Conservation (phyloP, 2,113 vertebrate genomes). For the Thomomys bottae region DNA sequence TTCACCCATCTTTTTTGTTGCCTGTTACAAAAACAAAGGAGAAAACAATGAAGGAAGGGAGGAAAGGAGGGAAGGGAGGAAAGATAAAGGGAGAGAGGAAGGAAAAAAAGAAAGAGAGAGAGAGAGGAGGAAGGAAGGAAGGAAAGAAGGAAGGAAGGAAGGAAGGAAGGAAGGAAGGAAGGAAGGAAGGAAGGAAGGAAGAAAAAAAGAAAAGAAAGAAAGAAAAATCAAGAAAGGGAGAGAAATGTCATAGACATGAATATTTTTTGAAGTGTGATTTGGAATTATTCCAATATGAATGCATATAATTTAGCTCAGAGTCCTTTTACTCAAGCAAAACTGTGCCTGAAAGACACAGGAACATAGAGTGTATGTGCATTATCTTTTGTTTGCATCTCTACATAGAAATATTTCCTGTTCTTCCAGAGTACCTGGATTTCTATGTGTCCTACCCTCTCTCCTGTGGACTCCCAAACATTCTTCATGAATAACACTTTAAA, state of each 20-base stretch:
- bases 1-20: background rate
- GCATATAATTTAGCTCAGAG: conserved; percentile 19
- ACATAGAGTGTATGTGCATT: background rate
- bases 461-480: background rate
- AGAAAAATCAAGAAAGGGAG: too few species aligned
- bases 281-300: conserved; percentile 32
- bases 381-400: background rate
- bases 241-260: too few species aligned
- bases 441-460: rapidly evolving
- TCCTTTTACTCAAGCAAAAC: background rate
- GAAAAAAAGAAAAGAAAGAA: too few species aligned
- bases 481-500: conserved; percentile 32
- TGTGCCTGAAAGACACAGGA: background rate
- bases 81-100: too few species aligned
- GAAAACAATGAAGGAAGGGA: background rate
- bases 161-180: too few species aligned
- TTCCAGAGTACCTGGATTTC: background rate
- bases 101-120: too few species aligned
- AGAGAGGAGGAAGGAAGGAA: too few species aligned
- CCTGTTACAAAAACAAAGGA: background rate
- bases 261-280: background rate
- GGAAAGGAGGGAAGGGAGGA: too few species aligned
- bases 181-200: too few species aligned
- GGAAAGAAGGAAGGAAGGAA: background rate
- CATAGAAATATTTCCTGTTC: background rate